Base-by-base conservation (phyloP, 64 coral and sea anemone genomes). In the Anthopleura sola region DNA sequence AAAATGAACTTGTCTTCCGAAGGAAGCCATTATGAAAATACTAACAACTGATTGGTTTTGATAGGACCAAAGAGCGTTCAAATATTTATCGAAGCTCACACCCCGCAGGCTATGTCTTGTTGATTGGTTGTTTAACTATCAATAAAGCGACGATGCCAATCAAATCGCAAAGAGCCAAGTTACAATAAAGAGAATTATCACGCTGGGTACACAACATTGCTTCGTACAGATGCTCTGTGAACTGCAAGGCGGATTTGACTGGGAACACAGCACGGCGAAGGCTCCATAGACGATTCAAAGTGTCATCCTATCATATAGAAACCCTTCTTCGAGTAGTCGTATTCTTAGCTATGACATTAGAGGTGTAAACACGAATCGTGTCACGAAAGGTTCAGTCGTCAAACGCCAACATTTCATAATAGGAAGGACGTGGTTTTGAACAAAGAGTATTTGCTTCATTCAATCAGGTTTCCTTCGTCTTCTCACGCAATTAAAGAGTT, bases 91-190 rank as follows among this genome's bases (percentile, higher is more conserved):
- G 90, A 82, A 81, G 78, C 78, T 85, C 86, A 90, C 68, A 81
- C 90, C 93, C 94, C 80, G 94, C 90, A 86, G 94, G 94, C 94
- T 34, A 60, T 85, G 60, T 62, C 34, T 83, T 83, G 78, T 78
- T 96, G 94, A 96, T 96, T 96, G 94, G 94, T 71, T 92, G 79
- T 86, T 40, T 85, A 92, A 92, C 71, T 96, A 96, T 96, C 94
- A 96, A 96, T 89, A 96, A 96, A 62, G 78, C 31, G 51, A 88
- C 88, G 87, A 92, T 96, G 94, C 90, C 94, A 96, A 96, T 96
- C 94, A 96, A 96, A 92, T 58, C 36, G 83, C 84, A 77, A 84
- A 90, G 84, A 96, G 90, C 88, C 85, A 77, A 86, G 84, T 84
- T 96, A 96, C 94, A 96, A 96, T 96, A 92, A 89, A 88, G 84